Evolutionary conservation across 2,888 invertebrate species (phyloP).

Genomic region (Tachina grossa): DNA sequence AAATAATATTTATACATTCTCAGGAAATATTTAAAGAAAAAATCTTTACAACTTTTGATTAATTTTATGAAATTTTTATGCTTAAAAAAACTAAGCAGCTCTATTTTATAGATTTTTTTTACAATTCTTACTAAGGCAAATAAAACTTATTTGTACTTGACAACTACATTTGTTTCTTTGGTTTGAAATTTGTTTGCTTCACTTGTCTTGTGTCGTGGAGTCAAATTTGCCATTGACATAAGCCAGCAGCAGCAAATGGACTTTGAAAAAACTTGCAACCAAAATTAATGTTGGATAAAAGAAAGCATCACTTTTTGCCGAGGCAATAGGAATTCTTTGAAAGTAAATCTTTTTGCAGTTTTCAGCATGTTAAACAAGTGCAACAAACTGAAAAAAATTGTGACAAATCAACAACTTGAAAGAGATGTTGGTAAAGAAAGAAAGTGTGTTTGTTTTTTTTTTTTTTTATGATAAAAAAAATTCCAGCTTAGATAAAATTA

Average conservation of each 20-base stretch:
- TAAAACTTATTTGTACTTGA: conserved; percentile 40
- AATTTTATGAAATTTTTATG: not conserved
- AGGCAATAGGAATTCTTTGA: conserved; percentile 3
- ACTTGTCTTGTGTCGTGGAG: not conserved
- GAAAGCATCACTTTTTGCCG: conserved; percentile 7
- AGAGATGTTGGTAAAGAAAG: conserved; percentile 21
- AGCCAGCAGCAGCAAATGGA: conserved; percentile 51
- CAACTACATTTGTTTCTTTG: conserved; percentile 37
- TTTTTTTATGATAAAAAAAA: not conserved
- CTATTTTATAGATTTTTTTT: not conserved
- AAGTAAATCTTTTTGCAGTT: conserved; percentile 27
- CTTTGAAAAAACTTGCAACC: conserved; percentile 33
- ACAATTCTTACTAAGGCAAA: not conserved
- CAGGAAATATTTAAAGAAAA: too few relatives aligned
- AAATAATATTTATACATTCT: too few relatives aligned
- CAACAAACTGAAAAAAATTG: conserved; percentile 33
- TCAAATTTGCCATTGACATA: conserved; percentile 25
- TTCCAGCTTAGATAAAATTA: not conserved
- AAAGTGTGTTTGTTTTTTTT: not conserved
- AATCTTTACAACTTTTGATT: not conserved
- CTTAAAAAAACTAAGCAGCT: not conserved
- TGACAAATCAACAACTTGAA: conserved; percentile 20
- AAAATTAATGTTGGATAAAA: conserved; percentile 35
- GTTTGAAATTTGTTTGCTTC: not conserved
- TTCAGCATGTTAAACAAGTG: conserved; percentile 33